Evolutionary conservation across 2,888 invertebrate species (phyloP).

Genomic region (Spodoptera littoralis): DNA sequence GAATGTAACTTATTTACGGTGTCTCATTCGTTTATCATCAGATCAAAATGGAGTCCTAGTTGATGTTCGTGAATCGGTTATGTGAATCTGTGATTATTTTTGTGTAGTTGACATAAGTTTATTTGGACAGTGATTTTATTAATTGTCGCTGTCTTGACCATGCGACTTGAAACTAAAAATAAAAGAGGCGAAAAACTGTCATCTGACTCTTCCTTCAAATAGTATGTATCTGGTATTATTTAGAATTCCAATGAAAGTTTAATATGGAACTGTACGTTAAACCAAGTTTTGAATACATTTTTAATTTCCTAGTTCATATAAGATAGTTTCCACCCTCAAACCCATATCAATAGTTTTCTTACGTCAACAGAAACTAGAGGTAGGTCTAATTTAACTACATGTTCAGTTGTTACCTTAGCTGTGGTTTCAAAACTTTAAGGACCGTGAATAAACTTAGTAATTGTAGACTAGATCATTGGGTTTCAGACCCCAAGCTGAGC

Average conservation of each 20-base stretch:
- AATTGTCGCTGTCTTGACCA: too few relatives aligned
- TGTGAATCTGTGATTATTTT: too few relatives aligned
- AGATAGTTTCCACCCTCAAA: slow-evolving; percentile 4
- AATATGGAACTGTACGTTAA: neutral
- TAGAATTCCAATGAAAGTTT: too few relatives aligned
- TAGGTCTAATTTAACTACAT: slow-evolving; percentile 7
- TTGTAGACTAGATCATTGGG: slow-evolving; percentile 23
- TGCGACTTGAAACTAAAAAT: too few relatives aligned
- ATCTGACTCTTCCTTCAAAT: too few relatives aligned
- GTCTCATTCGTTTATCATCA: too few relatives aligned
- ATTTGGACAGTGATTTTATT: too few relatives aligned
- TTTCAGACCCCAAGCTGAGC: slow-evolving; percentile 15
- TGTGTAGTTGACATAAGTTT: too few relatives aligned
- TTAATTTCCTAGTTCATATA: slow-evolving; percentile 3
- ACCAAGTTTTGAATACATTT: neutral
- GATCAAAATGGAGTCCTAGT: too few relatives aligned
- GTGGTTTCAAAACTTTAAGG: slow-evolving; percentile 41
- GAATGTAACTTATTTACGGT: neutral
- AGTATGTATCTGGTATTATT: too few relatives aligned
- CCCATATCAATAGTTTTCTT: neutral
- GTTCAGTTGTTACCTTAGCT: slow-evolving; percentile 11
- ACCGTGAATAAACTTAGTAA: slow-evolving; percentile 39
- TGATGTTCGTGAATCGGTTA: too few relatives aligned
- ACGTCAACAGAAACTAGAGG: slow-evolving; percentile 14
- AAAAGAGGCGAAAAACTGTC: too few relatives aligned